phyloP scores from a whole-genome alignment of 2,888 invertebrate genomes.

The Drosophila nr. fundita region DNA sequence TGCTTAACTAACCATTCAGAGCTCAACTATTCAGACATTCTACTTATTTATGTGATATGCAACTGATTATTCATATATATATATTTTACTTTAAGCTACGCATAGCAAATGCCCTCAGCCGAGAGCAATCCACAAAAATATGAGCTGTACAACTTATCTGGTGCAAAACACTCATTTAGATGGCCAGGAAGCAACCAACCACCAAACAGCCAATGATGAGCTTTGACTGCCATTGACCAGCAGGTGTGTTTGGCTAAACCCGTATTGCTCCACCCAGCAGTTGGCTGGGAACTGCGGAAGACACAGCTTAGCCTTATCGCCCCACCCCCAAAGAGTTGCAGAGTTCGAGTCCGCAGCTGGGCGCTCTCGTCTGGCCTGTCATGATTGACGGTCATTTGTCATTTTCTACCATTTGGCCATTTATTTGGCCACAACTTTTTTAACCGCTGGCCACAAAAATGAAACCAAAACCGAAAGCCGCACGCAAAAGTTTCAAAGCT shows the following conservation, averaged over 20 bases:
- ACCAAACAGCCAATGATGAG: constrained; percentile 61
- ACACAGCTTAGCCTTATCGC: constrained; percentile 74
- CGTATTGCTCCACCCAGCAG: background rate
- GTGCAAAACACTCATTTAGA: constrained; percentile 73
- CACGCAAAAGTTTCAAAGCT: constrained; percentile 69
- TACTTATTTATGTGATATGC: constrained; percentile 29
- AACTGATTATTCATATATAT: constrained; percentile 21
- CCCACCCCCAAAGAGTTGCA: constrained; percentile 32
- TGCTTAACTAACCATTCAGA: background rate
- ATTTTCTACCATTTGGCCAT: constrained; percentile 78
- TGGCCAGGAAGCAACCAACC: constrained; percentile 35
- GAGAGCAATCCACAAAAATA: constrained; percentile 58
- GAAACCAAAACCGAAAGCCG: constrained; percentile 65
- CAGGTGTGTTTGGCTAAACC: constrained; percentile 64
- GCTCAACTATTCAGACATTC: background rate
- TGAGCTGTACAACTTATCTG: constrained; percentile 65
- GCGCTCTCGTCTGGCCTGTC: constrained; percentile 75
- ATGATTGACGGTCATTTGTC: constrained; percentile 85
- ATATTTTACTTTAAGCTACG: constrained; percentile 29
- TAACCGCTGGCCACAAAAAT: constrained; percentile 64
- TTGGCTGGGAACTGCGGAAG: constrained; percentile 42
- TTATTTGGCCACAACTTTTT: constrained; percentile 78
- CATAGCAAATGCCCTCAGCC: constrained; percentile 43
- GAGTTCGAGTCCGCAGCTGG: constrained; percentile 44
- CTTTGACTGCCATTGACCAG: constrained; percentile 73